These are phyloP conservation scores for Lepeophtheirus salmonis DNA, from an alignment of 1,140 invertebrate genomes.

Conservation along the genomic window DNA sequence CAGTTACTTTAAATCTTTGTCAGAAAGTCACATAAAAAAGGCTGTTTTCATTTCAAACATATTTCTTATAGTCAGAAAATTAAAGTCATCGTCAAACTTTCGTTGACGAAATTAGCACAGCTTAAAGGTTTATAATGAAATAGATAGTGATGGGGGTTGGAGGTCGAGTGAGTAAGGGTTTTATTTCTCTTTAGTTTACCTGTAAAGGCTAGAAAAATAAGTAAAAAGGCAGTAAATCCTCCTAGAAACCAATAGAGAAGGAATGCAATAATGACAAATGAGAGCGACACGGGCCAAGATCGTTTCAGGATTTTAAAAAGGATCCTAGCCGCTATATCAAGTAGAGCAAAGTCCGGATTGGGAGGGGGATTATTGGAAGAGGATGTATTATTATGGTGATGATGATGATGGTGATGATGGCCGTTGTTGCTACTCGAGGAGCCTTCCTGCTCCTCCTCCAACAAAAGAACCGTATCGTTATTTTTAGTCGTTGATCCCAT, in stretches of 20 bases:
- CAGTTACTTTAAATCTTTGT: no score
- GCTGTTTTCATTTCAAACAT: no score
- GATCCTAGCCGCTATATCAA: background rate
- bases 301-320: background rate
- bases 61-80: no score
- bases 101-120: no score
- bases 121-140: no score
- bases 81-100: no score
- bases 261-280: background rate
- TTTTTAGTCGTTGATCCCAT: no score
- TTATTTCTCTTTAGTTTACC: no score
- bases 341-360: background rate
- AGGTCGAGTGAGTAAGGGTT: no score
- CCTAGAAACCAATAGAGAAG: background rate
- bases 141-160: no score
- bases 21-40: no score
- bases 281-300: background rate
- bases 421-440: background rate
- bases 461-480: background rate
- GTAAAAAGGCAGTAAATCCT: background rate
- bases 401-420: background rate
- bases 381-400: background rate
- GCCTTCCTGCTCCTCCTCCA: background rate
- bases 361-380: background rate
- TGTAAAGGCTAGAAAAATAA: background rate